These are phyloP conservation scores for Gyps fulvus DNA, from an alignment of 2,113 vertebrate genomes.

Conservation along the genomic window DNA sequence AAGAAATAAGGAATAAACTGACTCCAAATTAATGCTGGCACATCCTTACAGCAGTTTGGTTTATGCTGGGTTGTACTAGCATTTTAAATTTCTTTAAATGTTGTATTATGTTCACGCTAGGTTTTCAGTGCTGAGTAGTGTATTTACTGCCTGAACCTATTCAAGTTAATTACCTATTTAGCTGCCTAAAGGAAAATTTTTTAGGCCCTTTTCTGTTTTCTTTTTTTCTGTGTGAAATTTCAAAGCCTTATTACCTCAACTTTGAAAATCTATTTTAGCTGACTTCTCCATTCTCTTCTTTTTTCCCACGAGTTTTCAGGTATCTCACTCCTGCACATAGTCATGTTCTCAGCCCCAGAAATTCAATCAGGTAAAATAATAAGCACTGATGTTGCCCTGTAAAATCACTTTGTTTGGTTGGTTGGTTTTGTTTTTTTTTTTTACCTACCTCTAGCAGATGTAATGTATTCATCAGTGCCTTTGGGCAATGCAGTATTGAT, in stretches of 20 bases:
- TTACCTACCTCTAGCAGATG: not conserved
- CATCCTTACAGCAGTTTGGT: not conserved
- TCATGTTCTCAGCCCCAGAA: not conserved
- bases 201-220: not conserved
- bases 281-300: not conserved
- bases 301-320: not conserved
- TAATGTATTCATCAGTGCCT: not conserved
- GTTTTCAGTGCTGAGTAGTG: not conserved
- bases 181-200: not conserved
- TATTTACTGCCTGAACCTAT: not conserved
- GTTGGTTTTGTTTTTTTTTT: no score
- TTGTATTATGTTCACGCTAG: not conserved
- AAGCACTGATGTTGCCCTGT: not conserved
- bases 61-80: not conserved
- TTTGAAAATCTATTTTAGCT: not conserved
- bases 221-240: not conserved
- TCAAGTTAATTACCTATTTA: not conserved
- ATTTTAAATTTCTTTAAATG: not conserved
- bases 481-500: not conserved
- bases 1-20: not conserved
- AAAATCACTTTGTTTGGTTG: not conserved
- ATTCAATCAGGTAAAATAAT: not conserved
- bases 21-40: not conserved
- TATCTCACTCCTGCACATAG: not conserved
- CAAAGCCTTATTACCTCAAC: not conserved